Conservation (phyloP, 1,140 invertebrate genomes). For the Zaprionus lachaisei region DNA sequence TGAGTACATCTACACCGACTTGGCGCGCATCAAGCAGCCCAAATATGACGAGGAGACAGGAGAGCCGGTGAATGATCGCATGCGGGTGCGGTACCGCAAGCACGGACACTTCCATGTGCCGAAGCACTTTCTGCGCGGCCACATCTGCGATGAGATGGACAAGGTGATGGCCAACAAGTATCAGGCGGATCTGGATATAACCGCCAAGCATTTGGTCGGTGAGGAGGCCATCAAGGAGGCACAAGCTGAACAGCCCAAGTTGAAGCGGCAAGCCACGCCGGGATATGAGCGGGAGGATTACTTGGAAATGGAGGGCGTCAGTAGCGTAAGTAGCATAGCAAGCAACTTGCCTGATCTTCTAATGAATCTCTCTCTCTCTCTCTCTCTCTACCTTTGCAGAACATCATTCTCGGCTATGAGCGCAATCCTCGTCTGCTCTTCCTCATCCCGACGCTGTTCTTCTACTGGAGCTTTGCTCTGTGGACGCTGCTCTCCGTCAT, state of each 20-base stretch:
- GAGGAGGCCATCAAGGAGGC: constrained; percentile 7
- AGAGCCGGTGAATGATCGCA: constrained; percentile 70
- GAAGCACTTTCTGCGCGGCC: constrained; percentile 59
- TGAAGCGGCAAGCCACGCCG: constrained; percentile 36
- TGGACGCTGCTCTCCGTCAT: constrained; percentile 62
- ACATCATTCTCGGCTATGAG: constrained; percentile 81
- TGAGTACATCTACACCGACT: constrained; percentile 72
- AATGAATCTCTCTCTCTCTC: not conserved
- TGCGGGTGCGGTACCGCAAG: constrained; percentile 76
- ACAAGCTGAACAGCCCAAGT: constrained; percentile 7
- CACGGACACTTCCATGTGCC: constrained; percentile 76
- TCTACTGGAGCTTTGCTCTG: constrained; percentile 81
- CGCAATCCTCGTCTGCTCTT: constrained; percentile 69
- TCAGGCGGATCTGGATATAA: constrained; percentile 40
- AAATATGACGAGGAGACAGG: constrained; percentile 77
- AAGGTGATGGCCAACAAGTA: constrained; percentile 62
- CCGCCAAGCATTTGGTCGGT: constrained; percentile 50
- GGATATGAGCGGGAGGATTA: constrained; percentile 76
- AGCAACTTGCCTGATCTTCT: not conserved
- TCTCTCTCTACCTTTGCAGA: constrained; percentile 38
- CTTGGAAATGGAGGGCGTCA: constrained; percentile 77
- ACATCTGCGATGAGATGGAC: constrained; percentile 68
- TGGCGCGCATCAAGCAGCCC: constrained; percentile 52
- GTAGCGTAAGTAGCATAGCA: constrained; percentile 54
- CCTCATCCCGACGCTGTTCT: constrained; percentile 82